Conservation (phyloP, 1,140 invertebrate genomes). For the Scylla paramamosain region DNA sequence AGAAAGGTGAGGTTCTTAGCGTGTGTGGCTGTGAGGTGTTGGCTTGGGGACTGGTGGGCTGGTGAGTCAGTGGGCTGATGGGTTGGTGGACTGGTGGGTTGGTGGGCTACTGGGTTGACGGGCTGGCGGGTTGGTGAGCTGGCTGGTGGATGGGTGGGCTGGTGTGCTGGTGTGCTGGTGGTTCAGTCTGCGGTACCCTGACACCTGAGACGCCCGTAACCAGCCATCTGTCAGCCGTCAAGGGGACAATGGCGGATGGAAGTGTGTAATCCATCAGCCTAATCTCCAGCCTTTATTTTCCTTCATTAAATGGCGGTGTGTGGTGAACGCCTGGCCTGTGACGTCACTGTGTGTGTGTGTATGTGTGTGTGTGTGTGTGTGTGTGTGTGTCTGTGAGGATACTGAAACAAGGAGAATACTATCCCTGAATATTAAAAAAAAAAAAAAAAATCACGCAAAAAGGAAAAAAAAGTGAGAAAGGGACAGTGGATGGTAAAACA, state of each 20-base stretch:
- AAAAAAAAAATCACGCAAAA: too few relatives aligned
- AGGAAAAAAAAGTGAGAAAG: too few relatives aligned
- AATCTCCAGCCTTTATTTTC: slow-evolving; percentile 51
- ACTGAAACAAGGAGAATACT: neutral
- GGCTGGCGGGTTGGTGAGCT: neutral
- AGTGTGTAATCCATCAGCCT: slow-evolving; percentile 57
- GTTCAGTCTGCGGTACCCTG: neutral
- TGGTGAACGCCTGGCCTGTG: slow-evolving; percentile 6
- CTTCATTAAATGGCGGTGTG: slow-evolving; percentile 58
- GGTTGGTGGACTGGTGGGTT: neutral
- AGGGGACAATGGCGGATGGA: slow-evolving; percentile 58
- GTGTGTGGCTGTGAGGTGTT: too few relatives aligned
- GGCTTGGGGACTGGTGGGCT: neutral
- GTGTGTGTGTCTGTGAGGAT: neutral
- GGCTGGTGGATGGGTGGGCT: neutral
- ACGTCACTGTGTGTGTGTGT: neutral
- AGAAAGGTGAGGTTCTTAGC: neutral
- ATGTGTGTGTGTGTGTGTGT: slow-evolving; percentile 40
- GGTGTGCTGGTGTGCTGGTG: neutral
- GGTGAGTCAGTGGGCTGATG: neutral
- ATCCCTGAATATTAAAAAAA: neutral
- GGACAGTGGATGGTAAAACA: too few relatives aligned
- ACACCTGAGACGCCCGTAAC: slow-evolving; percentile 34
- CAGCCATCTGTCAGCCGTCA: slow-evolving; percentile 58
- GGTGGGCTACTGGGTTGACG: neutral